Percentiles rank a stretch among this genome's conserved stretches.
Conservation (phyloP, 2,113 vertebrate genomes). For the Tinamus guttatus region DNA sequence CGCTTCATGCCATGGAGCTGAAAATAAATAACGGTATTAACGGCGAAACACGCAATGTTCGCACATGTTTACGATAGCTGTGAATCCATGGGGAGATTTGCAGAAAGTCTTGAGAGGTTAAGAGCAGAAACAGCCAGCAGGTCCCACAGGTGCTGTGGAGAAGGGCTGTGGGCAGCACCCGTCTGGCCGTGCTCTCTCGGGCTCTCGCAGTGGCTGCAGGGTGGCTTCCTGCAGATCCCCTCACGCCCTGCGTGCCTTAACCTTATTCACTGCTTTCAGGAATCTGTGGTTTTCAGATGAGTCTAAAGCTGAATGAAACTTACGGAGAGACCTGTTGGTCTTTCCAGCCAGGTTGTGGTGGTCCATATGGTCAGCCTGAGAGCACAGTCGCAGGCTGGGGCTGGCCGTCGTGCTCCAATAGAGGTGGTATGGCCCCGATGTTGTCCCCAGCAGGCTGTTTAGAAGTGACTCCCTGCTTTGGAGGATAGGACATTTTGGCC, state of each 20-base stretch:
- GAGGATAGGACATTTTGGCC: not conserved
- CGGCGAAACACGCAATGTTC: not conserved
- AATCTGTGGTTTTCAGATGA: not conserved
- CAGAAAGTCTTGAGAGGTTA: not conserved
- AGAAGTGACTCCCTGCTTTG: not conserved
- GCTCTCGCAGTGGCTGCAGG: fast-evolving
- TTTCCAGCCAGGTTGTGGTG: not conserved
- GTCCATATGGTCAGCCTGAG: fast-evolving
- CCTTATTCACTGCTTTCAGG: not conserved
- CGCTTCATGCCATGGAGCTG: not conserved
- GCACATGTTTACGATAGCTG: not conserved
- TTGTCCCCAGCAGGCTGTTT: not conserved
- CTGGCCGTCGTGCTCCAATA: not conserved
- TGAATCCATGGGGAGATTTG: not conserved
- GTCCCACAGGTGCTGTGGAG: not conserved
- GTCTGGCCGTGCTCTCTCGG: fast-evolving
- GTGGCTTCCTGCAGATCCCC: not conserved
- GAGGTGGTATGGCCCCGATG: fast-evolving
- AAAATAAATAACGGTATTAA: not conserved
- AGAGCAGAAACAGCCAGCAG: not conserved
- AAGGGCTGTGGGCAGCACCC: not conserved
- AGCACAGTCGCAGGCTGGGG: not conserved
- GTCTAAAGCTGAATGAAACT: not conserved
- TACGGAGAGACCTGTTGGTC: not conserved
- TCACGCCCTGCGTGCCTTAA: fast-evolving